These are phyloP conservation scores for Drosophila macrothrix DNA, from an alignment of 2,888 invertebrate species.

Conservation along the genomic window DNA sequence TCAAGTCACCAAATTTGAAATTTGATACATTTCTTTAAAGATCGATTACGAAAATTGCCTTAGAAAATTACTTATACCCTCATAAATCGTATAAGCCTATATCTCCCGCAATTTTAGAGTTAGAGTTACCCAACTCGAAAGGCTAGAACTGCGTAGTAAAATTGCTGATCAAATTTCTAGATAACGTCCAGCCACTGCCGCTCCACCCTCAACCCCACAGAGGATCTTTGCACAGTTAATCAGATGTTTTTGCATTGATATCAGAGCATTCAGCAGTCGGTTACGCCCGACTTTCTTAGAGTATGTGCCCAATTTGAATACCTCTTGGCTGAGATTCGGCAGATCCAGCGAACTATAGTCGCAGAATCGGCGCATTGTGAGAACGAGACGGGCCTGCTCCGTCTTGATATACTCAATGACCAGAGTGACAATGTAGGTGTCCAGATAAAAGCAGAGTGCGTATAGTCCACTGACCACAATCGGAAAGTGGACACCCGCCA, in stretches of 20 bases:
- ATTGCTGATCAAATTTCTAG: not conserved
- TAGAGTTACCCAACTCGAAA: not conserved
- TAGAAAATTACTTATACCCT: no score
- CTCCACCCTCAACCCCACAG: not conserved
- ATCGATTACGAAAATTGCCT: not conserved
- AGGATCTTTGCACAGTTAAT: not conserved
- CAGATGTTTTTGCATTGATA: not conserved
- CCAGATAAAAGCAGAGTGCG: conserved; percentile 74
- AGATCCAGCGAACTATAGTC: conserved; percentile 43
- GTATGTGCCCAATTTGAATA: conserved; percentile 10
- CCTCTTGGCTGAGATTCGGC: conserved; percentile 64
- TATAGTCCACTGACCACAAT: conserved; percentile 65
- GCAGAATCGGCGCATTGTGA: conserved; percentile 62
- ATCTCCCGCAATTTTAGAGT: not conserved
- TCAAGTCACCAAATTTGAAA: not conserved
- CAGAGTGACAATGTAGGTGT: conserved; percentile 73
- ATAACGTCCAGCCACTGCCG: no score
- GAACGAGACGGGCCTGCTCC: conserved; percentile 55
- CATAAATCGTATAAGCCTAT: not conserved
- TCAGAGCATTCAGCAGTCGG: not conserved
- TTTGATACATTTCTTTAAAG: not conserved
- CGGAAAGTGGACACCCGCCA: conserved; percentile 42
- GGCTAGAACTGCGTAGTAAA: not conserved
- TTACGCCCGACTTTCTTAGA: not conserved
- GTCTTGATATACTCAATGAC: conserved; percentile 71